phyloP scores from a whole-genome alignment of 2,113 vertebrate species.

The Oophaga pumilio region DNA sequence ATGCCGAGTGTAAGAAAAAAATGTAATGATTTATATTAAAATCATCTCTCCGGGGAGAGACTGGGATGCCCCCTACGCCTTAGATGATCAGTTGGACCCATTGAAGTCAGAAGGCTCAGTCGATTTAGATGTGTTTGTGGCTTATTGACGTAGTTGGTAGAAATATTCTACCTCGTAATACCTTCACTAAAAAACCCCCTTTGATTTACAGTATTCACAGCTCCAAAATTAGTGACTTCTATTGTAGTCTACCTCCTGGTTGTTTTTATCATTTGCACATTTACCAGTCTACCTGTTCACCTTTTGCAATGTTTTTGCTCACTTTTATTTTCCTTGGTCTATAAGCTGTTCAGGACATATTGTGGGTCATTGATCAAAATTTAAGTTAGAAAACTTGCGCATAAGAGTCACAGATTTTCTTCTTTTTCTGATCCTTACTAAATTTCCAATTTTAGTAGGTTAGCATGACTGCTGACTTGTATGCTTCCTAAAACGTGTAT shows the following conservation, averaged over 20 bases:
- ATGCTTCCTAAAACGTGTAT: neutral
- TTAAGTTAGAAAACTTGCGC: no score
- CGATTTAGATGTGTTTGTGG: neutral
- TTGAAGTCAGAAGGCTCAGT: no score
- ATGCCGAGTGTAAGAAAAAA: no score
- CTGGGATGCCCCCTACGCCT: no score
- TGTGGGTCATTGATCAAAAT: no score
- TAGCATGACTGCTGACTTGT: neutral
- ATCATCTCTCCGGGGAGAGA: no score
- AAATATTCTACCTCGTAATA: neutral
- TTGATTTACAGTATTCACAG: neutral
- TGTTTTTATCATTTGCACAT: neutral
- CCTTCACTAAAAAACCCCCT: neutral
- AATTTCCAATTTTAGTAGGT: neutral
- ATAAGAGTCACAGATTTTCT: neutral
- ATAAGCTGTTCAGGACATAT: neutral
- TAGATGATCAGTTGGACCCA: no score
- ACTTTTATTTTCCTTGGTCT: neutral
- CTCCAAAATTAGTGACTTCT: neutral
- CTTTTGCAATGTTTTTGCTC: neutral
- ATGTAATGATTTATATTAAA: no score
- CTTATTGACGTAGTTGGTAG: neutral
- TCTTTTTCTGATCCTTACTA: neutral
- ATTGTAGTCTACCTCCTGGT: neutral
- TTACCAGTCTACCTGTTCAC: neutral